phyloP scores from a whole-genome alignment of 2,888 invertebrate species.

The Listrodromus nycthemerus region DNA sequence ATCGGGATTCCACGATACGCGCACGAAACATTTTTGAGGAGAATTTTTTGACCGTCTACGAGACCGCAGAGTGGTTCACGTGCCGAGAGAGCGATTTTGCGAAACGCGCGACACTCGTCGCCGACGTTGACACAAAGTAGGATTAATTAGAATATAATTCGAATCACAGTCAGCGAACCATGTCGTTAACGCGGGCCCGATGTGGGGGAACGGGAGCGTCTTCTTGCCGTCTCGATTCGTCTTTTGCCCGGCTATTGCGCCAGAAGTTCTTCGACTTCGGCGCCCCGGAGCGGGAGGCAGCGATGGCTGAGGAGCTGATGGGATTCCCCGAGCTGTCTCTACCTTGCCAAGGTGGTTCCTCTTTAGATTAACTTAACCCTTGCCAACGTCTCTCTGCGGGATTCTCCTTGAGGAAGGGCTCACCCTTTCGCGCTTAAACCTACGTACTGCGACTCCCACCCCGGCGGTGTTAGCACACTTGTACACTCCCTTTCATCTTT shows the following conservation, averaged over 20 bases:
- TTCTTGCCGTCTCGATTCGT: constrained; percentile 27
- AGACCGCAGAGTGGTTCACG: too few species aligned
- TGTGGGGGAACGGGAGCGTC: not conserved
- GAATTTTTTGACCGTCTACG: too few species aligned
- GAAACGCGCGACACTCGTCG: constrained; percentile 20
- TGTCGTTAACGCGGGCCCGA: constrained; percentile 20
- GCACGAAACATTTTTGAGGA: too few species aligned
- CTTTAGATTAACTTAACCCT: constrained; percentile 42
- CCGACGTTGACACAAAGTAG: constrained; percentile 54
- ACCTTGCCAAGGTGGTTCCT: constrained; percentile 41
- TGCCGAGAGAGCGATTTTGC: not conserved
- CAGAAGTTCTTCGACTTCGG: constrained; percentile 16
- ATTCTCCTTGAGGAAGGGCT: not conserved
- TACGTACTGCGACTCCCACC: not conserved
- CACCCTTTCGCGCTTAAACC: constrained; percentile 1
- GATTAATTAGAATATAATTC: constrained; percentile 69
- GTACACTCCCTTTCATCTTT: constrained; percentile 13
- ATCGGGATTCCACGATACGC: too few species aligned
- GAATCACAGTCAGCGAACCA: constrained; percentile 64
- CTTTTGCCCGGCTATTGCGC: constrained; percentile 43
- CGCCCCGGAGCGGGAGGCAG: too few species aligned
- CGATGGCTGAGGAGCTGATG: constrained; percentile 37
- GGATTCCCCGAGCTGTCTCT: constrained; percentile 64
- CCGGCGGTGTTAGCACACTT: not conserved
- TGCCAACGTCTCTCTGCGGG: constrained; percentile 16